phyloP scores from a whole-genome alignment of 2,888 invertebrate species.

The Liopterus haemorrhoidalis region DNA sequence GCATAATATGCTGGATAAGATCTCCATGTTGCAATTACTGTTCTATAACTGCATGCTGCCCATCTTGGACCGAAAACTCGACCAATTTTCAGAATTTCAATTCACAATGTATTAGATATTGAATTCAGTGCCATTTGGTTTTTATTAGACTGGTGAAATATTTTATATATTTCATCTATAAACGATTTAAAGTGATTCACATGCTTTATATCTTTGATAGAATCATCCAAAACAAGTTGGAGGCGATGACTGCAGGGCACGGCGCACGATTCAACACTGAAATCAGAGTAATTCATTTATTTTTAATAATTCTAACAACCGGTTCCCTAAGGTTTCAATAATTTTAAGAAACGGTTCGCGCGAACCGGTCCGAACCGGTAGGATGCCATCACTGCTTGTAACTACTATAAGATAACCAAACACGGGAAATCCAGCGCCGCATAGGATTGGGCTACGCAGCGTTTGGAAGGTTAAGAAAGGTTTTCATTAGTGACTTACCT shows the following conservation, averaged over 20 bases:
- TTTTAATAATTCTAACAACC: too few species aligned
- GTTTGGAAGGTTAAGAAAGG: too few species aligned
- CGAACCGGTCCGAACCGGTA: too few species aligned
- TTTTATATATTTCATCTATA: conserved; percentile 21
- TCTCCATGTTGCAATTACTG: conserved; percentile 15
- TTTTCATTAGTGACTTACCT: too few species aligned
- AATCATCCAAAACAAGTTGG: conserved; percentile 24
- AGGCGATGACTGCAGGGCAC: conserved; percentile 21
- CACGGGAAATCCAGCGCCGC: too few species aligned
- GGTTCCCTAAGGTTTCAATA: too few species aligned
- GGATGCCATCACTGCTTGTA: too few species aligned
- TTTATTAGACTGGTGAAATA: conserved; percentile 17
- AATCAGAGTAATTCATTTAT: too few species aligned
- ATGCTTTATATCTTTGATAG: conserved; percentile 21
- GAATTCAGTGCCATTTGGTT: conserved; percentile 15
- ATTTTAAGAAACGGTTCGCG: too few species aligned
- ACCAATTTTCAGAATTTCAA: conserved; percentile 24
- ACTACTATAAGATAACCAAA: too few species aligned
- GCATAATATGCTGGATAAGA: conserved; percentile 4
- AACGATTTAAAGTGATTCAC: conserved; percentile 26
- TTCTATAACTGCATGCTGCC: conserved; percentile 24
- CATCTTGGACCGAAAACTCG: conserved; percentile 22
- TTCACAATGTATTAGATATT: conserved; percentile 15
- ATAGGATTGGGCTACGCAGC: too few species aligned
- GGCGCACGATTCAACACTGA: too few species aligned